These are phyloP conservation scores for Sebastes flavidus DNA, from an alignment of 2,797 vertebrate genomes.

Conservation along the genomic window DNA sequence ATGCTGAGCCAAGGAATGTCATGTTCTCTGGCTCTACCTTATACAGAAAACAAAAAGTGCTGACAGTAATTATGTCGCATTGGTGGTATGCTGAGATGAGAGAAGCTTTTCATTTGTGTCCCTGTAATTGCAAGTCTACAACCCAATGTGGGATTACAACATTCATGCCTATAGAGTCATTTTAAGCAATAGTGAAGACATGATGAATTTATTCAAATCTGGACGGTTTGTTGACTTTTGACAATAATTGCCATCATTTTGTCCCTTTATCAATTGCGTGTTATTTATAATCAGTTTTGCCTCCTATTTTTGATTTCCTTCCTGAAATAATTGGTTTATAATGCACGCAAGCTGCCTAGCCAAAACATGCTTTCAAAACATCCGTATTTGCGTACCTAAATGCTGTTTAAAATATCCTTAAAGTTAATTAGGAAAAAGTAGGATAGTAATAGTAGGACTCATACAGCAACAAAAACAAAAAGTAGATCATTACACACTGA, in stretches of 20 bases:
- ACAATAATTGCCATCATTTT: background rate
- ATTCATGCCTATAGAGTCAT: background rate
- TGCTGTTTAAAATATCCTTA: background rate
- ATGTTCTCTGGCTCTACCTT: constrained; percentile 45
- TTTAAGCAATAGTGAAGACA: constrained; percentile 8
- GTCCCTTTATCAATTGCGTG: background rate
- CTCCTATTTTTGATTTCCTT: background rate
- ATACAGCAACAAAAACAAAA: background rate
- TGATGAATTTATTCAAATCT: background rate
- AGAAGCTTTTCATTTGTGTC: constrained; percentile 58
- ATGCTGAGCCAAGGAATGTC: constrained; percentile 51
- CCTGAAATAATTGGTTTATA: background rate
- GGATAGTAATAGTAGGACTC: background rate
- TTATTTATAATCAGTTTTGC: background rate
- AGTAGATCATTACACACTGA: background rate
- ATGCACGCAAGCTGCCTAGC: background rate
- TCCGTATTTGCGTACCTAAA: background rate
- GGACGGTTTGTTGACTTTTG: background rate
- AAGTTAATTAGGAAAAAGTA: background rate
- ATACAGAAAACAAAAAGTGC: constrained; percentile 32
- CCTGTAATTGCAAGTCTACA: constrained; percentile 63
- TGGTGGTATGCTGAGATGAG: constrained; percentile 33
- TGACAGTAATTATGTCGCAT: constrained; percentile 59
- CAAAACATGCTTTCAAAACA: background rate
- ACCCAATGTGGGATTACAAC: constrained; percentile 15